These are phyloP conservation scores for Astreopora myriophthalma DNA, from an alignment of 64 coral and sea anemone species.

Conservation along the genomic window DNA sequence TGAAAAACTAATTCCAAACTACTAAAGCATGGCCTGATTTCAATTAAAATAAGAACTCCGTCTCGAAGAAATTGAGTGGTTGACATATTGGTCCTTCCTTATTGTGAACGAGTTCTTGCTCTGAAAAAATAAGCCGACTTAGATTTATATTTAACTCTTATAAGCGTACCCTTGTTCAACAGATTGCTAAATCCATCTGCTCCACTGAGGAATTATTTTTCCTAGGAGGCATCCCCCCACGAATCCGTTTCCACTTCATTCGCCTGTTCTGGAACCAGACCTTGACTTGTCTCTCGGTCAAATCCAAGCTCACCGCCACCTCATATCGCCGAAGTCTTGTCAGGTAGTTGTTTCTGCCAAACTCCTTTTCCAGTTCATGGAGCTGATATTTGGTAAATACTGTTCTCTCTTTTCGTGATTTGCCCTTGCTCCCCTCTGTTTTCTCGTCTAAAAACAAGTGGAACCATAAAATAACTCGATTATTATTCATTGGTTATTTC, in stretches of 20 bases:
- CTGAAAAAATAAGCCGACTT: no score
- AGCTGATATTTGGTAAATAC: slow-evolving; percentile 74
- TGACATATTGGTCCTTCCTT: no score
- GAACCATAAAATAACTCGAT: background rate
- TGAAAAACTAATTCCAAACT: no score
- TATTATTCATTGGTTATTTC: background rate
- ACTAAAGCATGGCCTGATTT: no score
- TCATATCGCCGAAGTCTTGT: slow-evolving; percentile 67
- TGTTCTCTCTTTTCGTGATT: slow-evolving; percentile 66
- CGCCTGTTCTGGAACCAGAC: slow-evolving; percentile 76
- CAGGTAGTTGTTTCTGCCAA: slow-evolving; percentile 62
- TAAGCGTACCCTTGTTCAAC: background rate
- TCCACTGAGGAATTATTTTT: background rate
- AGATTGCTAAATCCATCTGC: slow-evolving; percentile 29
- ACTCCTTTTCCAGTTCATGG: slow-evolving; percentile 61
- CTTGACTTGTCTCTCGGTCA: slow-evolving; percentile 70
- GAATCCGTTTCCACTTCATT: slow-evolving; percentile 68
- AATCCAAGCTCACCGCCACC: slow-evolving; percentile 52
- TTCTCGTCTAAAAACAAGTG: slow-evolving; percentile 55
- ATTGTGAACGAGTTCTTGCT: no score
- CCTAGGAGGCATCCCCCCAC: slow-evolving; percentile 21
- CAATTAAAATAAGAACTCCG: no score
- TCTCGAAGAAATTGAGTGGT: no score
- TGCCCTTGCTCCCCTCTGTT: slow-evolving; percentile 22
- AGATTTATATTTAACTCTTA: no score